phyloP scores from a whole-genome alignment of 2,888 invertebrate genomes.

The Eudasyphora cyanicolor region DNA sequence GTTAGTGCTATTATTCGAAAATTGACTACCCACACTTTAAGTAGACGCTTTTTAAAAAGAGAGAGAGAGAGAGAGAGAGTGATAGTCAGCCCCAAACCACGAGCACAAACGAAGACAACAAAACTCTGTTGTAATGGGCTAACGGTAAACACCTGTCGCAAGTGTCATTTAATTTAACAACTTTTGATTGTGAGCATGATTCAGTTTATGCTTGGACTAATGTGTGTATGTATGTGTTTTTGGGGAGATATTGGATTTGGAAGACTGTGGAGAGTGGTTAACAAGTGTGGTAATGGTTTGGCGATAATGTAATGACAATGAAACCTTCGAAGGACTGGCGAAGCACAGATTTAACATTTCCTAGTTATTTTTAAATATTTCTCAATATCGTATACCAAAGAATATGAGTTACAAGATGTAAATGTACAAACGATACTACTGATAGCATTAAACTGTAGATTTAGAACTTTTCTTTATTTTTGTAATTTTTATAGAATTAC shows the following conservation, averaged over 20 bases:
- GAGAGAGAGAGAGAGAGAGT: too few relatives aligned
- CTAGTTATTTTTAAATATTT: too few relatives aligned
- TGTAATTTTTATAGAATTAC: too few relatives aligned
- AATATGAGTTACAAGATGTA: too few relatives aligned
- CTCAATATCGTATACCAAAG: too few relatives aligned
- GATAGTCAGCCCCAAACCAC: not conserved
- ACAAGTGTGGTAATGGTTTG: not conserved
- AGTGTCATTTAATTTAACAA: conserved; percentile 47
- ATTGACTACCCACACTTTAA: conserved; percentile 38
- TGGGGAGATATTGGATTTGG: not conserved
- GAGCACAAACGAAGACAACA: not conserved
- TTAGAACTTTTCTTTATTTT: too few relatives aligned
- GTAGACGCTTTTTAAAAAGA: not conserved
- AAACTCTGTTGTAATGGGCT: not conserved
- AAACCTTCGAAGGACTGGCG: too few relatives aligned
- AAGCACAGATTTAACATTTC: too few relatives aligned
- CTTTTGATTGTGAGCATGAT: conserved; percentile 37
- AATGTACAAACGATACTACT: too few relatives aligned
- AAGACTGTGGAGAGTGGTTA: not conserved
- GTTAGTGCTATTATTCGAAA: conserved; percentile 30
- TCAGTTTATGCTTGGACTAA: not conserved
- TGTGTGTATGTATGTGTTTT: not conserved
- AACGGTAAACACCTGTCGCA: conserved; percentile 46
- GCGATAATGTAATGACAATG: not conserved
- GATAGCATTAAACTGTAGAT: too few relatives aligned